Conservation (phyloP, 2,797 vertebrate species). For the Cyclopterus lumpus region DNA sequence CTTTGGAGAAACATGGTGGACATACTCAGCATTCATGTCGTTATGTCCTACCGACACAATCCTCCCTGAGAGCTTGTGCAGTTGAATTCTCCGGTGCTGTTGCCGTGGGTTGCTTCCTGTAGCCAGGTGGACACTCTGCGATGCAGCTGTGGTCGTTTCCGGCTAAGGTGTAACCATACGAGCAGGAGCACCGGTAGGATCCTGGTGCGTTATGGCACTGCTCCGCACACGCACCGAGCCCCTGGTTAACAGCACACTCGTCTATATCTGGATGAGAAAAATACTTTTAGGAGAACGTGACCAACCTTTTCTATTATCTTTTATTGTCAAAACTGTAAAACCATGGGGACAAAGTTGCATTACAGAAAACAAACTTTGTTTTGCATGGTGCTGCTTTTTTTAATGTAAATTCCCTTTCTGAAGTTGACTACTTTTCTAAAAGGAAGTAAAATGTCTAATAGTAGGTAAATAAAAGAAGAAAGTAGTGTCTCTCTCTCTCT, state of each 20-base stretch:
- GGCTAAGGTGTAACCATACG: constrained; percentile 49
- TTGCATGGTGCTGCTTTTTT: too few species aligned
- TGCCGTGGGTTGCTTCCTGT: constrained; percentile 48
- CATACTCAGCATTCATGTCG: neutral
- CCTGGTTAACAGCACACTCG: constrained; percentile 68
- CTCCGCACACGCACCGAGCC: constrained; percentile 61
- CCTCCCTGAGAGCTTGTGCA: neutral
- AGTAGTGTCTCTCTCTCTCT: too few species aligned
- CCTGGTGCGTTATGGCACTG: constrained; percentile 69
- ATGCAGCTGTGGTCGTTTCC: constrained; percentile 70
- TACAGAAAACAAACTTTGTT: neutral
- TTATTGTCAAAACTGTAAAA: neutral
- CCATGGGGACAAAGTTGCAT: neutral
- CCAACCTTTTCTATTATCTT: neutral
- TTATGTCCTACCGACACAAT: constrained; percentile 75
- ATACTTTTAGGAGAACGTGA: neutral
- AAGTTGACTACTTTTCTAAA: too few species aligned
- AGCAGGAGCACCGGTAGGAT: constrained; percentile 72
- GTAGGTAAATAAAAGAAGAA: too few species aligned
- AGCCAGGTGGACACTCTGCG: constrained; percentile 67
- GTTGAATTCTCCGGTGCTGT: constrained; percentile 27
- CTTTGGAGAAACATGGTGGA: neutral
- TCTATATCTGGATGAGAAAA: constrained; percentile 60
- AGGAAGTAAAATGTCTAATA: too few species aligned
- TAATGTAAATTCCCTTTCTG: too few species aligned